A percentile compares a stretch with the other conserved stretches of the same genome.
These are phyloP conservation scores for Macrosteles quadrilineatus DNA, from an alignment of 1,140 invertebrate genomes.

Conservation along the genomic window DNA sequence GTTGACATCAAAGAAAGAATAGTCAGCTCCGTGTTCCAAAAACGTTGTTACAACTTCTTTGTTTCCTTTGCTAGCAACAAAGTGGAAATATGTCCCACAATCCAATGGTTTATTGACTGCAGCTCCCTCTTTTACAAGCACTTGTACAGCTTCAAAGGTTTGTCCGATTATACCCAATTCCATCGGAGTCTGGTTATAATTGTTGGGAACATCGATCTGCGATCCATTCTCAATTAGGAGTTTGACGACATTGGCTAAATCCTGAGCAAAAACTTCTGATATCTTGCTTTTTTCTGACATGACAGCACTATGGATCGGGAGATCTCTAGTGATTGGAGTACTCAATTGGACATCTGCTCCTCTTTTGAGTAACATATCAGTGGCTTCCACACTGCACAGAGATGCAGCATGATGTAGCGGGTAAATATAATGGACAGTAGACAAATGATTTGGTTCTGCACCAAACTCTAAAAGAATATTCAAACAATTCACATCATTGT, in stretches of 20 bases:
- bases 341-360: not conserved
- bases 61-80: not conserved
- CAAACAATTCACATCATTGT: not conserved
- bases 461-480: not conserved
- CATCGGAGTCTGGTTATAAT: not conserved
- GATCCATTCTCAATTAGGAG: not conserved
- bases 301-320: not conserved
- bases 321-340: not conserved
- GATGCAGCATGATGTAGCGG: not conserved
- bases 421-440: not conserved
- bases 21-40: slow-evolving; percentile 6
- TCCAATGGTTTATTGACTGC: not conserved
- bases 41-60: not conserved
- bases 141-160: not conserved
- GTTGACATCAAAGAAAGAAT: not conserved
- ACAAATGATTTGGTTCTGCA: not conserved
- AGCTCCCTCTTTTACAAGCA: not conserved
- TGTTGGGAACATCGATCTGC: not conserved
- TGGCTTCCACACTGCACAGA: not conserved
- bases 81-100: slow-evolving; percentile 8
- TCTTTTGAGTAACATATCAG: not conserved
- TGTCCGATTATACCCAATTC: not conserved
- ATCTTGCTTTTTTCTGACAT: not conserved
- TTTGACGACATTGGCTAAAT: not conserved
- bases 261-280: not conserved